Percentiles rank a stretch among this genome's conserved stretches.
These are phyloP conservation scores for Ganaspis sp. DNA, from an alignment of 1,140 invertebrate species.

Conservation along the genomic window DNA sequence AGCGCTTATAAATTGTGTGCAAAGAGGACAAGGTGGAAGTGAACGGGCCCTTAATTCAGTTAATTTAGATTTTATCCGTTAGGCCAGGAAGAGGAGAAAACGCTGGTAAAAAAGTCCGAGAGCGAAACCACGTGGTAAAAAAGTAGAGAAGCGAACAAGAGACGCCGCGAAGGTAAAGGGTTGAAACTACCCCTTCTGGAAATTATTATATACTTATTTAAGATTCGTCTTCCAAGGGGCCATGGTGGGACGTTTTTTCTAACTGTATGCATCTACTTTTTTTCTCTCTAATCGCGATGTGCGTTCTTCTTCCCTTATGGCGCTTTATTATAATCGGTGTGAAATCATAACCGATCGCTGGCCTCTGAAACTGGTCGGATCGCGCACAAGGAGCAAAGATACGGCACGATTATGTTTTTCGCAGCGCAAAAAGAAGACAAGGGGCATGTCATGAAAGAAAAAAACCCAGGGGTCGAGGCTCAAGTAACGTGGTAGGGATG, in stretches of 20 bases:
- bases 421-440: constrained; percentile 52
- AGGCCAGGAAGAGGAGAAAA: constrained; percentile 58
- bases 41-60: constrained; percentile 75
- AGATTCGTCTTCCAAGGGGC: constrained; percentile 53
- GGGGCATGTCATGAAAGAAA: constrained; percentile 29
- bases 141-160: constrained; percentile 33
- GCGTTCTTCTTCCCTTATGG: constrained; percentile 33
- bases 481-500: constrained; percentile 40
- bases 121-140: constrained; percentile 39
- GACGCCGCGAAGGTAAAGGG: constrained; percentile 52
- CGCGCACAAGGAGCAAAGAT: constrained; percentile 53
- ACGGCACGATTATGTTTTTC: constrained; percentile 66
- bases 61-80: constrained; percentile 78
- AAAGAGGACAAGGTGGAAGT: constrained; percentile 63
- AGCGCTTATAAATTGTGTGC: constrained; percentile 70
- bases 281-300: constrained; percentile 33
- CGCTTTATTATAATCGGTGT: constrained; percentile 75
- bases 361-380: constrained; percentile 36
- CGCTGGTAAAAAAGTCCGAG: constrained; percentile 49
- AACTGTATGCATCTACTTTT: constrained; percentile 43
- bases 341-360: constrained; percentile 76
- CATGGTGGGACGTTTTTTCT: constrained; percentile 61
- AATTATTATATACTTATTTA: constrained; percentile 78
- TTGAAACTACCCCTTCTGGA: constrained; percentile 58
- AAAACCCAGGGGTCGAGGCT: constrained; percentile 39